Evolutionary conservation across 2,888 invertebrate species (phyloP), one percentile per base, ranked within the genome.

Genomic region (Tricholauxania praeusta): DNA sequence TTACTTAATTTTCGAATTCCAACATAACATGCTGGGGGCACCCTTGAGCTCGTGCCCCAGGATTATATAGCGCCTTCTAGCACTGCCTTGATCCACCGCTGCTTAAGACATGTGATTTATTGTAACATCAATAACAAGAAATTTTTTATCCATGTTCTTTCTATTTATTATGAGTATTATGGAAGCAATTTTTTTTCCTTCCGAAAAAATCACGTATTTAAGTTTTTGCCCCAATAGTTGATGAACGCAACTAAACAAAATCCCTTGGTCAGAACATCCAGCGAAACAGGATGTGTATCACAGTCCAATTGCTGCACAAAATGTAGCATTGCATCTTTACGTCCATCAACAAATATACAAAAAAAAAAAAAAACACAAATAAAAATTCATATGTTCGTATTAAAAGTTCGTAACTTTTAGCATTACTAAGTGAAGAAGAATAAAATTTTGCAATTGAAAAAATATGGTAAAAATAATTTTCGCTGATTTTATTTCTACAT

Each of bases 221-320:
- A 12, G 12, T 10, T 4, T 1, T 17, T 39, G 19, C 4, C 39
- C 55, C 17, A 17, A 39, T 10, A 19, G 55, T 55, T 55, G 19
- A 19, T 19, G 22, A 55, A 55, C 28, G 28, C 1, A 55, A 19
- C 19, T 6, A 55, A 22, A 55, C 22, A 10, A 55, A 8, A 39
- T 39, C 39, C 39, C 10, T 39, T 39, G 1, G 39, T 14, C 55
- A 12, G 14, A 55, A 19, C 12, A 5, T 10, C 10, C 19, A 51
- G 64, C 81, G 82, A 81, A 81, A 81, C 79, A 80, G 82, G 82
- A 81, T 80, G 81, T 81, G 81, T 79, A 81, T 82, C 81, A 81
- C 82, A 81, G 80, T 78, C 82, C 81, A 81, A 79, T 82, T 81
- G 81, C 81, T 75, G 47, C 65, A 19, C 52, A 55, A 51, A 49